Conservation (phyloP, 2,113 vertebrate species). For the Lycocorax pyrrhopterus region DNA sequence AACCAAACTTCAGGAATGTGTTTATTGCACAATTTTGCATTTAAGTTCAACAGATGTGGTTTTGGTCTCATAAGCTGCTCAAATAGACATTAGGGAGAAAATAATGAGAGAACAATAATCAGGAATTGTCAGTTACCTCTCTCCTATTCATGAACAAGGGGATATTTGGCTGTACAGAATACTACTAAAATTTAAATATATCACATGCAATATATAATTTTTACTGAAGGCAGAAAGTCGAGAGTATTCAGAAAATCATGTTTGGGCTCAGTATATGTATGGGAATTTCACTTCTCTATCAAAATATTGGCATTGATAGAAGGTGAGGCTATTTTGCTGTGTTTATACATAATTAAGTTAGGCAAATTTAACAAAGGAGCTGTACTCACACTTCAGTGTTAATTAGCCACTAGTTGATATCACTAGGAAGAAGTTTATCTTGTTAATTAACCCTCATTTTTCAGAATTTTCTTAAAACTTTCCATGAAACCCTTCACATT, state of each 20-base stretch:
- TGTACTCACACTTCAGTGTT: neutral
- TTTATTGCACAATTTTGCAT: neutral
- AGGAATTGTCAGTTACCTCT: neutral
- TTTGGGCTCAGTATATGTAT: neutral
- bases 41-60: neutral
- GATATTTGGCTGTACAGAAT: neutral
- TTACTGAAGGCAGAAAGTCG: neutral
- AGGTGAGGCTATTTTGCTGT: neutral
- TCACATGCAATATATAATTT: neutral
- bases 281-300: neutral
- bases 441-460: neutral
- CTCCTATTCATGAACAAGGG: neutral
- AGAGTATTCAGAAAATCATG: neutral
- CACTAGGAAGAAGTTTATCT: neutral
- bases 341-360: neutral
- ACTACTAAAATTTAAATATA: neutral
- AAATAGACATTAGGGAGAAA: neutral
- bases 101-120: neutral
- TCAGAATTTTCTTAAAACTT: neutral
- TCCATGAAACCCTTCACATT: neutral
- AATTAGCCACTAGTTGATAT: neutral
- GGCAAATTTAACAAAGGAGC: neutral
- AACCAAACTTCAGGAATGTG: neutral
- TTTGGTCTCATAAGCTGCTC: neutral
- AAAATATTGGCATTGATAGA: neutral